Evolutionary conservation across 2,888 invertebrate genomes (phyloP).

Genomic region (Cerceris ruficornis): DNA sequence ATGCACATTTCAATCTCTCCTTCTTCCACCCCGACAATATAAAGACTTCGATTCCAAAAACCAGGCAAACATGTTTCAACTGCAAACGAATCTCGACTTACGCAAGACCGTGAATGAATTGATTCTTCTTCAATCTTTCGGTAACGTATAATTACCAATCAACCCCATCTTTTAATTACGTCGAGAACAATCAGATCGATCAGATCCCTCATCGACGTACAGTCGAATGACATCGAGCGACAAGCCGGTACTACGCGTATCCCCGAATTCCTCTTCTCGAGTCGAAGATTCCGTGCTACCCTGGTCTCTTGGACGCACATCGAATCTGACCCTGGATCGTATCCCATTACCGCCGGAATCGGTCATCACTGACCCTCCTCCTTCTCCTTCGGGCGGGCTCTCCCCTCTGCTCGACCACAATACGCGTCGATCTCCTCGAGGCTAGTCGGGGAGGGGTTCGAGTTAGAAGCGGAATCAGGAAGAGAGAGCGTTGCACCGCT

Average conservation of each 20-base stretch:
- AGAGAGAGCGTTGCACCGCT: constrained; percentile 79
- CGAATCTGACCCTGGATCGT: constrained; percentile 68
- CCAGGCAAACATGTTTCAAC: too few relatives aligned
- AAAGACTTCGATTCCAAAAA: too few relatives aligned
- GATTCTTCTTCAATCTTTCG: too few relatives aligned
- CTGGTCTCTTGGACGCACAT: constrained; percentile 40
- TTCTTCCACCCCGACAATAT: too few relatives aligned
- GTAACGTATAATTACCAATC: too few relatives aligned
- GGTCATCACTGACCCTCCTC: constrained; percentile 70
- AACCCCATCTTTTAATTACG: too few relatives aligned
- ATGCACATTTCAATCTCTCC: too few relatives aligned
- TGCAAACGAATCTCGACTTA: too few relatives aligned
- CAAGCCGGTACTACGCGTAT: constrained; percentile 25
- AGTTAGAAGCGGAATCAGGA: constrained; percentile 75
- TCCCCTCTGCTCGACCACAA: constrained; percentile 26
- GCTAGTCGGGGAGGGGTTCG: constrained; percentile 35
- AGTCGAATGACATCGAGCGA: neutral
- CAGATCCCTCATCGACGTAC: neutral
- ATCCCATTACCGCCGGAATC: constrained; percentile 69
- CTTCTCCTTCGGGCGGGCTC: constrained; percentile 31
- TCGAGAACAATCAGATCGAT: neutral
- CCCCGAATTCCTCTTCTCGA: constrained; percentile 23
- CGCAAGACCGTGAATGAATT: too few relatives aligned
- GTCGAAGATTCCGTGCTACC: constrained; percentile 29
- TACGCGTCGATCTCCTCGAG: constrained; percentile 40